Evolutionary conservation across 2,797 vertebrate species (phyloP).

Genomic region (Pangasius larnaudii): DNA sequence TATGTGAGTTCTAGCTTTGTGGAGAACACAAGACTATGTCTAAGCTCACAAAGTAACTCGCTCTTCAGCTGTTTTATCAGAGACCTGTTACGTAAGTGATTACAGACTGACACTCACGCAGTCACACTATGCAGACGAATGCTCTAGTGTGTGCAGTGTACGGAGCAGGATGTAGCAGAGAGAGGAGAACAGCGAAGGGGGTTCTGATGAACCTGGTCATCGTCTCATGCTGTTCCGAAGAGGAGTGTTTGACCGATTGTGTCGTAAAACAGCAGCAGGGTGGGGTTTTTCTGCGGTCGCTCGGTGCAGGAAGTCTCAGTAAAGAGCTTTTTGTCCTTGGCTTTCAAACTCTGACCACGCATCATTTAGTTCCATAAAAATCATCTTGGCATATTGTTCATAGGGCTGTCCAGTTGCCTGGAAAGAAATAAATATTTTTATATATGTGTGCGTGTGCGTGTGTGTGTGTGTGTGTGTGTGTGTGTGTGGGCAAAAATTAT

Average conservation of each 20-base stretch:
- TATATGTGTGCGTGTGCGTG: no score
- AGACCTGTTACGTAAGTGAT: slow-evolving; percentile 42
- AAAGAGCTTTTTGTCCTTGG: slow-evolving; percentile 98
- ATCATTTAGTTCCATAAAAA: slow-evolving; percentile 99
- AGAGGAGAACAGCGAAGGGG: slow-evolving; percentile 60
- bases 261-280: slow-evolving; percentile 22
- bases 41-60: background rate
- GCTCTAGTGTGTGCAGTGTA: slow-evolving; percentile 45
- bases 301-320: slow-evolving; percentile 71
- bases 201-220: slow-evolving; percentile 66
- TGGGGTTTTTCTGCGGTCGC: slow-evolving; percentile 42
- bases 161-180: slow-evolving; percentile 65
- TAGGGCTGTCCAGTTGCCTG: slow-evolving; percentile 98
- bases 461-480: no score
- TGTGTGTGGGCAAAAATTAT: no score
- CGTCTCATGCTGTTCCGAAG: slow-evolving; percentile 37
- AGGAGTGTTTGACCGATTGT: slow-evolving; percentile 57
- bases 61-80: slow-evolving; percentile 16
- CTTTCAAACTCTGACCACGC: slow-evolving; percentile 99
- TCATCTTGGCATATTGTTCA: slow-evolving; percentile 99
- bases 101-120: slow-evolving; percentile 65
- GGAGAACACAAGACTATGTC: slow-evolving; percentile 9
- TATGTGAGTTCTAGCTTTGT: background rate
- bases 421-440: background rate
- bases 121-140: slow-evolving; percentile 47